A percentile compares a stretch with the other conserved stretches of the same genome.
Evolutionary conservation across 2,888 invertebrate genomes (phyloP).

Genomic region (Macrophya annulata): DNA sequence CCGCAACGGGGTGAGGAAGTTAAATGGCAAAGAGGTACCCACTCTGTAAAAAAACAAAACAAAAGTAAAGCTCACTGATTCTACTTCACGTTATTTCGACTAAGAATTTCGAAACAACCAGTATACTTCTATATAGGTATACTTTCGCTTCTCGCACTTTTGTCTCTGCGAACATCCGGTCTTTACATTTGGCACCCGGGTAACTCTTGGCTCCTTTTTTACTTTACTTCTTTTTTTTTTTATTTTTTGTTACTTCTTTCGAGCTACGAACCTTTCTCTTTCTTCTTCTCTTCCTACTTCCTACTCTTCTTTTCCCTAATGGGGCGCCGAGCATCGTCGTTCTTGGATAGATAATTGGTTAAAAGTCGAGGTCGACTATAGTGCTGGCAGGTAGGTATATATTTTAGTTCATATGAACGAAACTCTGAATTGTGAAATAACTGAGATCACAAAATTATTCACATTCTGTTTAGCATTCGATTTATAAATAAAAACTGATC

Average conservation of each 20-base stretch:
- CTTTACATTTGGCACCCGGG: conserved; percentile 44
- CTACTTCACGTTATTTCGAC: conserved; percentile 4
- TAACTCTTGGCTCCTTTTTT: conserved; percentile 58
- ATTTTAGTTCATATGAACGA: neutral
- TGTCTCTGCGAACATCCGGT: conserved; percentile 50
- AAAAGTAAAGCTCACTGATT: conserved; percentile 16
- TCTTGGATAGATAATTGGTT: conserved; percentile 33
- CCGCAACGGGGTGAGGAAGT: neutral
- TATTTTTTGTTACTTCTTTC: neutral
- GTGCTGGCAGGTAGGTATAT: neutral
- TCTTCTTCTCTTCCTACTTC: conserved; percentile 44
- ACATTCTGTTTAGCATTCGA: neutral
- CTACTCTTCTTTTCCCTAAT: conserved; percentile 30
- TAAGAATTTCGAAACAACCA: conserved; percentile 22
- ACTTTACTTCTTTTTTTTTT: conserved; percentile 54
- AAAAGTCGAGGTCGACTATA: conserved; percentile 22
- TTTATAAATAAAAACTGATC: neutral
- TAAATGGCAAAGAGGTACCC: neutral
- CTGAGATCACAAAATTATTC: neutral
- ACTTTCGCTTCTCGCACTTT: neutral
- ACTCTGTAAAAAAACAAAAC: neutral
- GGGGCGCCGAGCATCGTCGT: conserved; percentile 28
- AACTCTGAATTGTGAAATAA: neutral
- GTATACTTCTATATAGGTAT: conserved; percentile 2
- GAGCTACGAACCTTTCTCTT: conserved; percentile 19